Conservation (phyloP, 37 sponge, comb jelly and placozoan species). For the Cladorhizidae sp. region DNA sequence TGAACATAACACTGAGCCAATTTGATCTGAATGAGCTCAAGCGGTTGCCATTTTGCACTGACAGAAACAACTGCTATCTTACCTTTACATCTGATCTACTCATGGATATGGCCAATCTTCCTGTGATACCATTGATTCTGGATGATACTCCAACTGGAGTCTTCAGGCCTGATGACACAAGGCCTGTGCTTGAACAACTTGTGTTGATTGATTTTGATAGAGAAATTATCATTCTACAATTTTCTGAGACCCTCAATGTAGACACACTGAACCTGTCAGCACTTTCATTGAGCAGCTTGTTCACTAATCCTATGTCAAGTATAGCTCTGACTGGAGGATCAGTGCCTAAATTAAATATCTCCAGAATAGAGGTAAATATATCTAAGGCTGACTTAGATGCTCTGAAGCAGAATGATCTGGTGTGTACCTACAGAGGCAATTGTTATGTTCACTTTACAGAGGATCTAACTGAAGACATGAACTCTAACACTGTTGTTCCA, state of each 20-base stretch:
- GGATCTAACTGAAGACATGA: constrained; percentile 77
- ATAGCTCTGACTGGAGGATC: constrained; percentile 56
- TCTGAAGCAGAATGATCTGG: constrained; percentile 57
- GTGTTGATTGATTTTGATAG: constrained; percentile 52
- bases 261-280: constrained; percentile 61
- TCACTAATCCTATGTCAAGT: constrained; percentile 41
- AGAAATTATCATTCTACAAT: constrained; percentile 58
- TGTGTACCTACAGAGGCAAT: constrained; percentile 81
- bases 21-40: constrained; percentile 81
- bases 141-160: background rate
- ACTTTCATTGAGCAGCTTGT: constrained; percentile 71
- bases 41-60: constrained; percentile 65
- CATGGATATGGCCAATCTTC: constrained; percentile 70
- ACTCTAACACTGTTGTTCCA: constrained; percentile 40
- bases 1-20: constrained; percentile 52
- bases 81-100: constrained; percentile 73
- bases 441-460: constrained; percentile 77
- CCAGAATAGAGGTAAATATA: constrained; percentile 55
- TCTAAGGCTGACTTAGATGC: constrained; percentile 56
- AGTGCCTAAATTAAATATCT: constrained; percentile 41
- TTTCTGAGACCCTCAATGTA: constrained; percentile 84
- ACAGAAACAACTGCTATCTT: constrained; percentile 60
- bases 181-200: constrained; percentile 58
- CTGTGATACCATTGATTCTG: constrained; percentile 40
- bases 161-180: constrained; percentile 72